These are phyloP conservation scores for Fringilla coelebs DNA, from an alignment of 2,797 vertebrate species.

Conservation along the genomic window DNA sequence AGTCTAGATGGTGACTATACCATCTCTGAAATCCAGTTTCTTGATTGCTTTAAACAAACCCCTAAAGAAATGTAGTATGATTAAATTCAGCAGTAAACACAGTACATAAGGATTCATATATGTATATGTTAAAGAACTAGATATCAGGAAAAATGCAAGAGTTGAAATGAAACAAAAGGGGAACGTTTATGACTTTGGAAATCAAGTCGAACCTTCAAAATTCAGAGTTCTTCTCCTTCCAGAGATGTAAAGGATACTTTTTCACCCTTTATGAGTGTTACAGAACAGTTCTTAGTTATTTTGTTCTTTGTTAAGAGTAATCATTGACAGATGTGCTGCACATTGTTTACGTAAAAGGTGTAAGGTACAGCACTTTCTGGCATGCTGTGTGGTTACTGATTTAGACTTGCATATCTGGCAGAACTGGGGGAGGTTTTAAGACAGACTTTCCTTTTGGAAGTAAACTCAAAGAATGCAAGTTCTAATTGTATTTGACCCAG, in stretches of 20 bases:
- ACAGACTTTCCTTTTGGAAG: slow-evolving; percentile 30
- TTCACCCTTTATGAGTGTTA: neutral
- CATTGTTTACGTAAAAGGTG: neutral
- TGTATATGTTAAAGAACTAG: neutral
- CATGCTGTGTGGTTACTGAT: slow-evolving; percentile 32
- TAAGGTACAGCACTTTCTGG: neutral
- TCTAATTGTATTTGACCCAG: neutral
- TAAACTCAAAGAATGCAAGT: neutral
- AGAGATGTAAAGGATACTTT: neutral
- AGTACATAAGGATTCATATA: neutral
- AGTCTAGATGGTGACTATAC: neutral
- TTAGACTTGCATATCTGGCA: slow-evolving; percentile 6
- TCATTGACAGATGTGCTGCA: neutral
- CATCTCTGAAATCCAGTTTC: neutral
- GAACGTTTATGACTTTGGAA: neutral
- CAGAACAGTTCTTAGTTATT: neutral
- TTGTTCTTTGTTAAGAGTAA: neutral
- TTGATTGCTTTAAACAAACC: neutral
- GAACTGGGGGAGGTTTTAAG: slow-evolving; percentile 39
- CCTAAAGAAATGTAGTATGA: neutral
- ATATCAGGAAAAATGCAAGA: neutral
- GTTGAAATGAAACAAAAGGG: neutral
- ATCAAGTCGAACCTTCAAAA: neutral
- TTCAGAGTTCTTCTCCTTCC: neutral
- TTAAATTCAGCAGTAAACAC: neutral